These are phyloP conservation scores for Drosophila ezoana DNA, from an alignment of 2,888 invertebrate genomes.

Conservation along the genomic window DNA sequence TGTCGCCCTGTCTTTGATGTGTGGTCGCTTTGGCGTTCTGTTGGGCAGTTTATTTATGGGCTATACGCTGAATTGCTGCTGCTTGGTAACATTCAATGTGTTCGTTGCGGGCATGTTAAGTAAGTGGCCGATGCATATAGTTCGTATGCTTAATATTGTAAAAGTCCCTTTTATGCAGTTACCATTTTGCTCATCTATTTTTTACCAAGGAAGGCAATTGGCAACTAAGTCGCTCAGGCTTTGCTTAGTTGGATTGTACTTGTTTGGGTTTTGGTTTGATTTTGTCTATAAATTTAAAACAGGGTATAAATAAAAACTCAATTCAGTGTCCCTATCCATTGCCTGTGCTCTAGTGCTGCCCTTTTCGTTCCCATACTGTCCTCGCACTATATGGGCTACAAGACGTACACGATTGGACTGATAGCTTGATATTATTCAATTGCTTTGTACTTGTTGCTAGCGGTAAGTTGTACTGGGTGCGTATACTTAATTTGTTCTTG, in stretches of 20 bases:
- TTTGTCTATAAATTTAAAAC: too few species aligned
- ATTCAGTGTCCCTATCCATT: too few species aligned
- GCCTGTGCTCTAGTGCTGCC: too few species aligned
- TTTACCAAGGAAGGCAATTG: background rate
- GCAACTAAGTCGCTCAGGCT: background rate
- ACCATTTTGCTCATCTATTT: background rate
- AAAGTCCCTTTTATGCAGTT: background rate
- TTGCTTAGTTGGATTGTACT: background rate
- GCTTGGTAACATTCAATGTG: constrained; percentile 31
- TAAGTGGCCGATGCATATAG: constrained; percentile 1
- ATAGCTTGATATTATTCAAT: constrained; percentile 41
- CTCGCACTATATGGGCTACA: too few species aligned
- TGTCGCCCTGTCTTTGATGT: constrained; percentile 26
- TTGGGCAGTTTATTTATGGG: constrained; percentile 23
- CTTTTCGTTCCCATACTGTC: too few species aligned
- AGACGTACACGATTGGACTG: too few species aligned
- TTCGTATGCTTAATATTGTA: background rate
- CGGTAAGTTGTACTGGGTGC: constrained; percentile 20
- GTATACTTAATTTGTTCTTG: background rate
- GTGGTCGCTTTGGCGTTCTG: constrained; percentile 33
- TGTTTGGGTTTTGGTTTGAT: too few species aligned
- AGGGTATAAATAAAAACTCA: too few species aligned
- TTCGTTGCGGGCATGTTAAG: constrained; percentile 17
- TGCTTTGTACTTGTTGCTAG: background rate
- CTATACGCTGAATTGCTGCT: constrained; percentile 22